Conservation (phyloP, 2,797 vertebrate species). For the Allobates femoralis region DNA sequence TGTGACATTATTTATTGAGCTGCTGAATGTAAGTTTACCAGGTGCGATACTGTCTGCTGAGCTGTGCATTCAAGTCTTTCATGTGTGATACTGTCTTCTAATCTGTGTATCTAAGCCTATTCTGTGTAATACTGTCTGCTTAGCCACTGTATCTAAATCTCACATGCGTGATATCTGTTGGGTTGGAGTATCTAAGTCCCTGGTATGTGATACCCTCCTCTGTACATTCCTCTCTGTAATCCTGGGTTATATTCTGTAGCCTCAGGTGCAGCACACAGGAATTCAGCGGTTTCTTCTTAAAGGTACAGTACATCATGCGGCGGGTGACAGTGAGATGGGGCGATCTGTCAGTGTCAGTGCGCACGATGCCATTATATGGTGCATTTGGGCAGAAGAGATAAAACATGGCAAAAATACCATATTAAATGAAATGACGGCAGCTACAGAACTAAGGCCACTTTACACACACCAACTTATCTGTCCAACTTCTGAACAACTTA, state of each 20-base stretch:
- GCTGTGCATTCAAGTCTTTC: background rate
- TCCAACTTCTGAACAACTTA: too few relatives aligned
- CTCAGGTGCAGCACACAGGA: background rate
- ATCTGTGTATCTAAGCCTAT: background rate
- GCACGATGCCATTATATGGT: background rate
- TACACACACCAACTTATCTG: too few relatives aligned
- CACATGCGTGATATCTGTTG: too few relatives aligned
- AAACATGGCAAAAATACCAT: background rate
- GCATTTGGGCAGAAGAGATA: background rate
- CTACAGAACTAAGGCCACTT: too few relatives aligned
- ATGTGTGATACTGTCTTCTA: background rate
- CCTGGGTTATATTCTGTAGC: background rate
- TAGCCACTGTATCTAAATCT: background rate
- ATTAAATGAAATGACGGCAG: background rate
- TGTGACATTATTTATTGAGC: too few relatives aligned
- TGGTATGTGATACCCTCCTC: background rate
- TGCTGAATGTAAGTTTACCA: too few relatives aligned
- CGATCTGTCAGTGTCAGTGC: too few relatives aligned
- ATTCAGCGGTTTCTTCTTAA: background rate
- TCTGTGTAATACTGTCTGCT: background rate
- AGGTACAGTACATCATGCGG: too few relatives aligned
- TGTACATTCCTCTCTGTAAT: conserved; percentile 26
- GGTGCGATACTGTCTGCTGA: too few relatives aligned
- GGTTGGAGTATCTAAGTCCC: background rate
- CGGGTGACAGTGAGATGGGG: too few relatives aligned